Evolutionary conservation across 1,140 invertebrate genomes (phyloP), one percentile per base, ranked within the genome.

Genomic region (Drosophila arawakana): DNA sequence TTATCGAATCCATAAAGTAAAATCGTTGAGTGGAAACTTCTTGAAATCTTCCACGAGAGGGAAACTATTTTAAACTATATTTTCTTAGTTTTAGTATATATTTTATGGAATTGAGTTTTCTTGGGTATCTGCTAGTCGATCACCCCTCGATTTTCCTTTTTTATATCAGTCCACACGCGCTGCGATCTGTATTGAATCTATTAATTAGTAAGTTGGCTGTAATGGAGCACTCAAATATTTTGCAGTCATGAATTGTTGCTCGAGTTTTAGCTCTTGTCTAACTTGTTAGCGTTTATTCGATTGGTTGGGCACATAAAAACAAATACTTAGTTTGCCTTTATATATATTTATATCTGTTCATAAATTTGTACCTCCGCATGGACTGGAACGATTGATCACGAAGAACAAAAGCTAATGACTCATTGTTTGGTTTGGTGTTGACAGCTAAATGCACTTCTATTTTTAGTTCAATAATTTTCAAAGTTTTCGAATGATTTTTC

Each of bases 151-250:
- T 30, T 44, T 13, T 2, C 4, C 25, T 10, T 59, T 52, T 67
- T 2, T 34, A 41, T 65, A 41, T 65, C 30, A 18, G 35, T 49
- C 49, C 13, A 54, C 66, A 70, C 66, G 72, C 72, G 66, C 52
- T 21, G 10, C 11, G 39, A 44, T 57, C 37, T 37, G 8, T 74
- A 43, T 75, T 71, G 37, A 58, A 35, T 18, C 44, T 54, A 65
- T 25, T n/a, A 63, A 75, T 75, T 75, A 71, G 67, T 59, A 44
- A 44, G 18, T 39, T 59, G 15, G 18, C 52, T 71, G 44, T 63
- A 71, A 75, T 75, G 30, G 30, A 37, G 18, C n/a, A 34, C 39
- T 46, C 52, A 75, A 75, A 75, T 65, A 71, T 71, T 75, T 75
- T 75, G 2, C 6, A 55, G 54, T 67, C 46, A 55, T 67, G 70